A percentile compares a stretch with the other conserved stretches of the same genome.
Conservation (phyloP, 2,113 vertebrate species). For the Canis aureus region DNA sequence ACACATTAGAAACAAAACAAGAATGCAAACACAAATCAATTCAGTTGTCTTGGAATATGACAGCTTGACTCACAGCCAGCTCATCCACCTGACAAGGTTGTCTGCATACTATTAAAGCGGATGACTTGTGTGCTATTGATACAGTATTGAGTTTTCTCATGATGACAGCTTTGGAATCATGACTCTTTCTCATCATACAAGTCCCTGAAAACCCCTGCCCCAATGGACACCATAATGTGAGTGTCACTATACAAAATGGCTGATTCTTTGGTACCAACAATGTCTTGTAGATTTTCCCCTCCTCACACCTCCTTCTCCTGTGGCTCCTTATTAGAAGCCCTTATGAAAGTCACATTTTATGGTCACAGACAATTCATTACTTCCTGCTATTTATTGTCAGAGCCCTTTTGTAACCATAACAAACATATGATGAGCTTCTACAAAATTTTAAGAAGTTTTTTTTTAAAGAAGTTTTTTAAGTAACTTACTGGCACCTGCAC, state of each 20-base stretch:
- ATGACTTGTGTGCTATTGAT: conserved; percentile 14
- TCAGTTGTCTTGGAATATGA: conserved; percentile 60
- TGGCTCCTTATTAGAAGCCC: background rate
- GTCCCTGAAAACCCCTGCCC: conserved; percentile 39
- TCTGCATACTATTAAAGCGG: conserved; percentile 71
- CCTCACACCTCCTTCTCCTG: no score
- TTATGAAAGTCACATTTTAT: conserved; percentile 18
- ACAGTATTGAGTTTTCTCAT: background rate
- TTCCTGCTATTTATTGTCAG: background rate
- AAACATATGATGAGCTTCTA: background rate
- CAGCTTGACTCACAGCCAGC: conserved; percentile 64
- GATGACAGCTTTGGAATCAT: conserved; percentile 71
- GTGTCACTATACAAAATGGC: conserved; percentile 15
- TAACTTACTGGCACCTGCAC: background rate
- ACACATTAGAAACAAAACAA: conserved; percentile 60
- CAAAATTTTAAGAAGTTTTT: background rate
- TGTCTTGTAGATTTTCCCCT: background rate
- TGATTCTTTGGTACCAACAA: conserved; percentile 48
- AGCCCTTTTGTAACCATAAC: background rate
- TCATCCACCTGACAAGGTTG: conserved; percentile 56
- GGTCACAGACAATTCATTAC: background rate
- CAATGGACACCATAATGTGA: background rate
- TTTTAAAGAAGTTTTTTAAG: background rate
- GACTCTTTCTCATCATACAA: background rate
- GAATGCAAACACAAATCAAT: conserved; percentile 69